These are phyloP conservation scores for Labrus mixtus DNA, from an alignment of 2,113 vertebrate species.

Conservation along the genomic window DNA sequence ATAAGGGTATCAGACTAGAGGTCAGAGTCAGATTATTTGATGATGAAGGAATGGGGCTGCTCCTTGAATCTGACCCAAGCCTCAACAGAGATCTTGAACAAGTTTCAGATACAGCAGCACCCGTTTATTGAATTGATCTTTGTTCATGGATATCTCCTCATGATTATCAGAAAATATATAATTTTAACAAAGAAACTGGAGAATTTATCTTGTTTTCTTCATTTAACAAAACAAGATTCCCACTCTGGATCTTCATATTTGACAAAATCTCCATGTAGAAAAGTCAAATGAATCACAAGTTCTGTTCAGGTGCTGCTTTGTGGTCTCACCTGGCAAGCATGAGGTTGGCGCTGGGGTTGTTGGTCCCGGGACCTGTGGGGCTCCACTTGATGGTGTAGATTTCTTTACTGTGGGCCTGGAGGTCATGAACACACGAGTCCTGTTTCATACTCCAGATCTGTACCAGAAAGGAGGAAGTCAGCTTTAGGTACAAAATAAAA, in stretches of 20 bases:
- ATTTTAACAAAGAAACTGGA: no score
- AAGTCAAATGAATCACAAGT: no score
- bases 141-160: no score
- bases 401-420: slow-evolving; percentile 99
- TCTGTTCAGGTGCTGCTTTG: slow-evolving; percentile 86
- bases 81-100: no score
- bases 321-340: slow-evolving; percentile 98
- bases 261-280: no score
- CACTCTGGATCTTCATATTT: no score
- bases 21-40: slow-evolving; percentile 11
- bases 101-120: no score
- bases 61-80: neutral
- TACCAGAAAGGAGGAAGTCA: neutral
- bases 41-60: neutral
- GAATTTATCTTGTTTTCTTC: no score
- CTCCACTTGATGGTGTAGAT: slow-evolving; percentile 99
- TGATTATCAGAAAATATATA: no score
- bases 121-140: no score
- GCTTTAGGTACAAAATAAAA: neutral
- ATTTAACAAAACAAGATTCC: no score
- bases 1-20: neutral
- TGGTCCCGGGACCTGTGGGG: slow-evolving; percentile 97
- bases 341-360: slow-evolving; percentile 97
- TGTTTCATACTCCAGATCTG: slow-evolving; percentile 99
- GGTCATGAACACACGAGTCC: slow-evolving; percentile 97